Evolutionary conservation across 30 jellyfish, hydroid and myxozoan species (phyloP), one percentile per base, ranked within the genome.

Genomic region (Pelagia noctiluca): DNA sequence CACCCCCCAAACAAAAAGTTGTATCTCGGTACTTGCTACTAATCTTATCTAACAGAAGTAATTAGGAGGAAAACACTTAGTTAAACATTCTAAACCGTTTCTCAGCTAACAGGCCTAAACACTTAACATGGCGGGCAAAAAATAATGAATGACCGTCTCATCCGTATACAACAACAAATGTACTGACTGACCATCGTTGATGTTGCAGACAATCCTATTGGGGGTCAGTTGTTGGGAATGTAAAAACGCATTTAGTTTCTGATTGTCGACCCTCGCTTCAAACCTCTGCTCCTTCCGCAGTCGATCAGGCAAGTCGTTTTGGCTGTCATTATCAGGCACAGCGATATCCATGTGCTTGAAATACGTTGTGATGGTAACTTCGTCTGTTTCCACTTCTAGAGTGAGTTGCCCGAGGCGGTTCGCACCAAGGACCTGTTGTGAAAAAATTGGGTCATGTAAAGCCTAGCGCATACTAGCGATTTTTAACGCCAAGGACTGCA

Each of bases 231-330:
- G 98, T 72, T 93, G 98, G 1, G 89, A 95, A 29, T 93, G 93
- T 48, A 93, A 63, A 65, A 93, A 88, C 31, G 98, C 53, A 49
- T 76, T 74, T 1, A 93, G 76, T 50, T 87, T 93, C 34, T 75
- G 96, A 24, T 87, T 73, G 61, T 93, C 98, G 50, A 93, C 72
- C 2, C 97, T 88, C 24, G 95, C 97, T 54, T 86, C 98, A 8
- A 93, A 71, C 66, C 85, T 78, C 37, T 83, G 87, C 23, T 74
- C 84, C 13, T 72, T 70, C 33, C 47, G 36, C 52, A 66, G 32
- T 35, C 67, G 75, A 21, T 85, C 90, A 19, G 86, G 86, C 31
- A 81, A 65, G 24, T 74, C 90, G 12, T 80, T 83, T 18, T 49
- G 84, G n/a, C 76, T 65, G 0, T 82, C 47, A 26, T 42, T 36